phyloP scores from a whole-genome alignment of 1,140 invertebrate genomes.

The Brachionus asplanchnoidis region DNA sequence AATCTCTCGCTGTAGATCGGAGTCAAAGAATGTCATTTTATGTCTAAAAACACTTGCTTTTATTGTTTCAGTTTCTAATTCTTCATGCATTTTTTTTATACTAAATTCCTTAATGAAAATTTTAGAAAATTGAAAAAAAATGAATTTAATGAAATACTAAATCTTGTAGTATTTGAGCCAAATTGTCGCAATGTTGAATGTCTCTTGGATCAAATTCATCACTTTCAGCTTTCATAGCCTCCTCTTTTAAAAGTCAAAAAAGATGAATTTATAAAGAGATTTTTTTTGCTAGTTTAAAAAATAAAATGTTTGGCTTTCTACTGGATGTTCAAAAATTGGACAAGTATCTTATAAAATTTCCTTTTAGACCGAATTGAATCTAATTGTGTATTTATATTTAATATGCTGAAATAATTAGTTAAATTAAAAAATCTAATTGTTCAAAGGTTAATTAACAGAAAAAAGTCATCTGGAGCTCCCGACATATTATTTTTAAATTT shows the following conservation, averaged over 20 bases:
- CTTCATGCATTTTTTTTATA: constrained; percentile 35
- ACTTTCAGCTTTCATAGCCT: constrained; percentile 20
- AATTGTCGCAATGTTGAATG: constrained; percentile 15
- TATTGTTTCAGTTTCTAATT: constrained; percentile 16
- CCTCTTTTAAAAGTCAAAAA: neutral
- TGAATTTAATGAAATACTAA: neutral
- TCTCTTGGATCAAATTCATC: neutral
- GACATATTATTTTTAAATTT: no score
- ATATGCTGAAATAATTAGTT: no score
- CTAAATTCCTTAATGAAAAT: neutral
- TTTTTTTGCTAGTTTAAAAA: no score
- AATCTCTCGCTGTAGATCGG: constrained; percentile 20
- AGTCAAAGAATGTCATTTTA: constrained; percentile 36
- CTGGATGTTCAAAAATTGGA: no score
- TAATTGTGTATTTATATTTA: no score
- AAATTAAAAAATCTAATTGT: no score
- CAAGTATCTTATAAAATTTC: no score
- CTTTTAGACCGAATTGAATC: no score
- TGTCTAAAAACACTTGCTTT: constrained; percentile 37
- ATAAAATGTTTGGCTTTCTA: no score
- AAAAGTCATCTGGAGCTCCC: no score
- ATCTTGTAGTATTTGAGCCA: constrained; percentile 12
- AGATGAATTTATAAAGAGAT: no score
- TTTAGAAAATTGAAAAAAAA: neutral
- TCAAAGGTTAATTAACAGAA: no score